Conservation (phyloP, 1,140 invertebrate genomes). For the Drosophila kepulauana region DNA sequence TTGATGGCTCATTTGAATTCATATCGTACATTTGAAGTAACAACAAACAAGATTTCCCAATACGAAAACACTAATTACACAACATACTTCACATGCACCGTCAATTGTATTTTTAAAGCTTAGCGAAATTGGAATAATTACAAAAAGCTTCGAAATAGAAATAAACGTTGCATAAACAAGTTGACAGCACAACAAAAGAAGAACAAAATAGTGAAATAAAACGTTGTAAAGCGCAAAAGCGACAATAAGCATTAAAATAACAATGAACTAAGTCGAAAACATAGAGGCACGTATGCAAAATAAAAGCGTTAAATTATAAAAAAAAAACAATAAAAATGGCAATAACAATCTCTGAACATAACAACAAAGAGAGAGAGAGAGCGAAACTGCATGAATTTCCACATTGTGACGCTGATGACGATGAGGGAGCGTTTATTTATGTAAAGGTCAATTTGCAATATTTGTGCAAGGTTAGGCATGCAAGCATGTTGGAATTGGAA, state of each 20-base stretch:
- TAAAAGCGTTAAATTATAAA: constrained; percentile 57
- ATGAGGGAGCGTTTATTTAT: constrained; percentile 68
- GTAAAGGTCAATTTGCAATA: constrained; percentile 80
- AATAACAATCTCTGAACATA: constrained; percentile 22
- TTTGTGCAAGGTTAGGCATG: constrained; percentile 77
- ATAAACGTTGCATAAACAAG: constrained; percentile 36
- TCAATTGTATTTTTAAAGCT: constrained; percentile 43
- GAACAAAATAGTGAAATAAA: neutral
- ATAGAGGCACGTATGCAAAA: constrained; percentile 45
- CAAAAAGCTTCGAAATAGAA: constrained; percentile 19
- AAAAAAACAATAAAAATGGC: constrained; percentile 1
- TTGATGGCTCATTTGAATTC: constrained; percentile 15
- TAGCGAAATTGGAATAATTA: constrained; percentile 33
- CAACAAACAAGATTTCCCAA: neutral
- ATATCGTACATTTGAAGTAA: constrained; percentile 3
- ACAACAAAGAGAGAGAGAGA: neutral
- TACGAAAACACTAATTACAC: constrained; percentile 9
- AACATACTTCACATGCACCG: neutral
- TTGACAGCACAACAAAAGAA: constrained; percentile 11
- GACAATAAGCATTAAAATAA: constrained; percentile 15
- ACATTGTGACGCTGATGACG: constrained; percentile 31
- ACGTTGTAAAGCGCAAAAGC: constrained; percentile 12
- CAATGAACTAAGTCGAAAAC: constrained; percentile 32
- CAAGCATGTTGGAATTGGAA: constrained; percentile 11
- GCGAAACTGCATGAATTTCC: constrained; percentile 59